Evolutionary conservation across 2,113 vertebrate genomes (phyloP).

Genomic region (Dipodomys ordii): DNA sequence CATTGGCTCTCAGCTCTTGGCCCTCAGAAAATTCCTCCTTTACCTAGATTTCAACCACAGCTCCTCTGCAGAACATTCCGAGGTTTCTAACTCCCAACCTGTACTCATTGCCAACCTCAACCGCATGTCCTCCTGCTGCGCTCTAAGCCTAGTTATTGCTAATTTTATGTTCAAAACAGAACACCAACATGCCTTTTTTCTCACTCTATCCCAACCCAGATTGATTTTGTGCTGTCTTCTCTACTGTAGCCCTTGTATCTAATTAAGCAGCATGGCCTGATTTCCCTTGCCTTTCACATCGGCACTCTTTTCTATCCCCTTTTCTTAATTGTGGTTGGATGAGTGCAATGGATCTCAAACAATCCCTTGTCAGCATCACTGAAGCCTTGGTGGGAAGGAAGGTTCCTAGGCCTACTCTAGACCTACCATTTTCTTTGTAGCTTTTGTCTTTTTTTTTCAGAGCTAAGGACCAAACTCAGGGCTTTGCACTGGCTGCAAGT

Average conservation of each 20-base stretch:
- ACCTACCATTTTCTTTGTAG: not conserved
- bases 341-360: not conserved
- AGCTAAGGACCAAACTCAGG: no score
- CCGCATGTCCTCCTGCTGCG: not conserved
- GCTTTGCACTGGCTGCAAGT: no score
- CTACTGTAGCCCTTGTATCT: not conserved
- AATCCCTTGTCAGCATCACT: not conserved
- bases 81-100: not conserved
- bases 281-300: constrained; percentile 9
- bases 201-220: not conserved
- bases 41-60: not conserved
- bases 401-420: not conserved
- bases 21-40: not conserved
- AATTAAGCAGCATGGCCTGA: not conserved
- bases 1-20: not conserved
- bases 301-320: not conserved
- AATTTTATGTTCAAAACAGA: not conserved
- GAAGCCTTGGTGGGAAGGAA: not conserved
- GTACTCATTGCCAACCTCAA: not conserved
- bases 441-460: no score
- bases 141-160: not conserved
- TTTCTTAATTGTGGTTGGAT: not conserved
- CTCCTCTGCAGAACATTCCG: not conserved
- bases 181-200: not conserved
- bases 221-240: not conserved